A percentile compares a stretch with the other conserved stretches of the same genome.
Evolutionary conservation across 2,888 invertebrate species (phyloP).

Genomic region (Dione juno): DNA sequence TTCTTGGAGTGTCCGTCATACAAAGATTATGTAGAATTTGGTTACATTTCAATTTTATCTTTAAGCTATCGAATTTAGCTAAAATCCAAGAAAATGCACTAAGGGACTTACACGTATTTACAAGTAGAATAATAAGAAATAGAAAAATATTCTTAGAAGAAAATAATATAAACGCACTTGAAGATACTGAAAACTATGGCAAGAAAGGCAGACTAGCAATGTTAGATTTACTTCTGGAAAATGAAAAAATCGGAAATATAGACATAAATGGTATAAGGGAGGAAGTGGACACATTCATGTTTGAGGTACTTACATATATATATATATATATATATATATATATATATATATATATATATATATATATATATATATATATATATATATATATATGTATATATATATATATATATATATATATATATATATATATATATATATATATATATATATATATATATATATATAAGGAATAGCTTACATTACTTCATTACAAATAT

Average conservation of each 20-base stretch:
- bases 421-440: no score
- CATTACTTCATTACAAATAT: neutral
- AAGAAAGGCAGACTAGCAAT: conserved; percentile 81
- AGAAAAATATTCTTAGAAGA: conserved; percentile 45
- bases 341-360: no score
- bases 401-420: no score
- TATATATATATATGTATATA: no score
- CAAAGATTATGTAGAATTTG: conserved; percentile 41
- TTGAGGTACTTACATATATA: no score
- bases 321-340: no score
- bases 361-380: no score
- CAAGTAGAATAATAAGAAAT: conserved; percentile 42
- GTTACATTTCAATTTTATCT: conserved; percentile 39
- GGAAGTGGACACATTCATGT: conserved; percentile 89
- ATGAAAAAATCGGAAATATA: conserved; percentile 81
- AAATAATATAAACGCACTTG: conserved; percentile 13
- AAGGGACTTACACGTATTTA: conserved; percentile 43
- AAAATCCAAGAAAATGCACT: conserved; percentile 37
- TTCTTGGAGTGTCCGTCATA: conserved; percentile 33
- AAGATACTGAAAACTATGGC: conserved; percentile 49
- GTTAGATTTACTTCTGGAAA: conserved; percentile 85
- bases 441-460: no score
- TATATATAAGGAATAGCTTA: neutral
- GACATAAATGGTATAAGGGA: conserved; percentile 85
- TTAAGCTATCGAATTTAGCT: conserved; percentile 29